phyloP scores from a whole-genome alignment of 2,113 vertebrate genomes.

The Hylia prasina region DNA sequence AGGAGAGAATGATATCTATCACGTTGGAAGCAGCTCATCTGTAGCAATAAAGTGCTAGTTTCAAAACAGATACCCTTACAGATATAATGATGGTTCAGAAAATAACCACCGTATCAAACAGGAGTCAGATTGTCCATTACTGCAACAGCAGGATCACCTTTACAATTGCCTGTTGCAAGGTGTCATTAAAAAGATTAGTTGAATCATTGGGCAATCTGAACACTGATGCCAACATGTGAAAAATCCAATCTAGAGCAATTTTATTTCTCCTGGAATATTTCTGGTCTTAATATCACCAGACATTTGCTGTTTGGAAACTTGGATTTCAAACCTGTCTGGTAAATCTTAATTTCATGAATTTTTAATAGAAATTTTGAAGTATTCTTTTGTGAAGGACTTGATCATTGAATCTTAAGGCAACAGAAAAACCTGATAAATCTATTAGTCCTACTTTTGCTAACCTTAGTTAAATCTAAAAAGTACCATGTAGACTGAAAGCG shows the following conservation, averaged over 20 bases:
- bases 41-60: constrained; percentile 59
- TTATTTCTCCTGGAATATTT: background rate
- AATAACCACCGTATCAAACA: background rate
- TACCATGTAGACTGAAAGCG: background rate
- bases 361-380: background rate
- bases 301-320: background rate
- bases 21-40: constrained; percentile 50
- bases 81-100: constrained; percentile 39
- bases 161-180: constrained; percentile 49
- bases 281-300: background rate
- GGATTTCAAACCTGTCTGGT: background rate
- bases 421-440: background rate
- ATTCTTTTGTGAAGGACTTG: background rate
- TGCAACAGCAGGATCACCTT: background rate
- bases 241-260: background rate
- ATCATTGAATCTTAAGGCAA: background rate
- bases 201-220: background rate
- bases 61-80: constrained; percentile 31
- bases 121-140: constrained; percentile 42
- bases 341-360: background rate
- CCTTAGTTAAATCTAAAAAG: background rate
- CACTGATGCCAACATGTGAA: background rate
- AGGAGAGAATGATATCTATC: constrained; percentile 22
- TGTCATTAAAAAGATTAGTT: constrained; percentile 43
- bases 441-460: background rate